phyloP scores from a whole-genome alignment of 2,113 vertebrate genomes.

The cat (Felis catus) region DNA sequence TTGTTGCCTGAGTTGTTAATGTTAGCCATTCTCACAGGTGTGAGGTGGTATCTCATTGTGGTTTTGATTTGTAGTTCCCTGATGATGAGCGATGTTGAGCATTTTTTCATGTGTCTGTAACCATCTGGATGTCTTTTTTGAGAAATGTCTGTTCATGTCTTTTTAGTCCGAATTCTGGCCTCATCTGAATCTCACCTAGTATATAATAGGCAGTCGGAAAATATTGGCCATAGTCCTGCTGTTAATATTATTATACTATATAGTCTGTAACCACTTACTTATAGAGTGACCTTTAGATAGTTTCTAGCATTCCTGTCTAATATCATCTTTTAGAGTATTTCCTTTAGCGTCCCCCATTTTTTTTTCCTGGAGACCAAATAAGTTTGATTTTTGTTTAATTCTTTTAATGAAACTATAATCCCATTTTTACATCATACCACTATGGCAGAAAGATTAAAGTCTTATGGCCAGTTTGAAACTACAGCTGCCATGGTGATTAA shows the following conservation, averaged over 20 bases:
- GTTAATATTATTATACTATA: neutral
- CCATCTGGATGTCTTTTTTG: too few relatives aligned
- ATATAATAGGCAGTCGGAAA: neutral
- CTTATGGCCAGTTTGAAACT: neutral
- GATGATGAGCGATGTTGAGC: too few relatives aligned
- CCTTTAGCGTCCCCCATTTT: neutral
- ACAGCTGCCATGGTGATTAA: neutral
- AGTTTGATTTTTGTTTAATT: conserved; percentile 15
- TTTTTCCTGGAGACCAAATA: neutral
- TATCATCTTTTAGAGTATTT: neutral
- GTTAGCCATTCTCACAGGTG: too few relatives aligned
- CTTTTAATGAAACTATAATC: neutral
- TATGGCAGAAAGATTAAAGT: neutral
- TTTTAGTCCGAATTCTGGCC: too few relatives aligned
- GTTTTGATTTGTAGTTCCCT: too few relatives aligned
- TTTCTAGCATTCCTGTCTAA: neutral
- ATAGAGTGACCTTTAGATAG: neutral
- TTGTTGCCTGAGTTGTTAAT: too few relatives aligned
- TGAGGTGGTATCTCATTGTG: too few relatives aligned
- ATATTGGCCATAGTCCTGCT: neutral
- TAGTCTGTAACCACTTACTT: neutral
- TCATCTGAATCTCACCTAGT: neutral
- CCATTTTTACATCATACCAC: neutral
- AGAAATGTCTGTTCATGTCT: too few relatives aligned
- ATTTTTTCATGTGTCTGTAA: too few relatives aligned